Evolutionary conservation across 37 sponge, comb jelly and placozoan species (phyloP).

Genomic region (Halisarca cf. caerulea): DNA sequence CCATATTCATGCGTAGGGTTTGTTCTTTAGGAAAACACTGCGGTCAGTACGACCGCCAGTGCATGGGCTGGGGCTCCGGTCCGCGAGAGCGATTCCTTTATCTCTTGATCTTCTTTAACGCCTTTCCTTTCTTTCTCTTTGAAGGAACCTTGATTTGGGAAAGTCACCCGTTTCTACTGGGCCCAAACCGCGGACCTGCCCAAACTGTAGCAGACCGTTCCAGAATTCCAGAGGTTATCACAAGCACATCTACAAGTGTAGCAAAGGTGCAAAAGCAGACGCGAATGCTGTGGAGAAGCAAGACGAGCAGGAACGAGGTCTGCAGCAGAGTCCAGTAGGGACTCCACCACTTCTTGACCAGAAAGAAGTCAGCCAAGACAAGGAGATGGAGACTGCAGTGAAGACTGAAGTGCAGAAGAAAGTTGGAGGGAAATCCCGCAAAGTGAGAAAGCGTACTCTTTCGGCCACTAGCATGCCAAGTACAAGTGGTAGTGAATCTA

Average conservation of each 20-base stretch:
- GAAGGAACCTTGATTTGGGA: neutral
- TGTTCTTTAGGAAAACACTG: conserved; percentile 14
- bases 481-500: neutral
- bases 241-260: conserved; percentile 15
- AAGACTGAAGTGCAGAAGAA: neutral
- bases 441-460: neutral
- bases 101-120: neutral
- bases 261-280: neutral
- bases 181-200: conserved; percentile 8
- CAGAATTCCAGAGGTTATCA: conserved; percentile 28
- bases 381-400: neutral
- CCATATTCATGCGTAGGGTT: conserved; percentile 17
- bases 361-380: neutral
- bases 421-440: neutral
- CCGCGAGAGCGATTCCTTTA: too few species aligned
- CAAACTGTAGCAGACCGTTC: conserved; percentile 7
- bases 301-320: neutral
- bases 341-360: neutral
- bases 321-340: neutral
- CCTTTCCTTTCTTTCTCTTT: neutral
- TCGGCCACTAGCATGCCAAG: neutral
- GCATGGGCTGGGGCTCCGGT: too few species aligned
- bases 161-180: neutral
- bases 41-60: too few species aligned
- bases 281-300: neutral